Conservation (phyloP, 2,888 invertebrate genomes). For the Gari tellinella region DNA sequence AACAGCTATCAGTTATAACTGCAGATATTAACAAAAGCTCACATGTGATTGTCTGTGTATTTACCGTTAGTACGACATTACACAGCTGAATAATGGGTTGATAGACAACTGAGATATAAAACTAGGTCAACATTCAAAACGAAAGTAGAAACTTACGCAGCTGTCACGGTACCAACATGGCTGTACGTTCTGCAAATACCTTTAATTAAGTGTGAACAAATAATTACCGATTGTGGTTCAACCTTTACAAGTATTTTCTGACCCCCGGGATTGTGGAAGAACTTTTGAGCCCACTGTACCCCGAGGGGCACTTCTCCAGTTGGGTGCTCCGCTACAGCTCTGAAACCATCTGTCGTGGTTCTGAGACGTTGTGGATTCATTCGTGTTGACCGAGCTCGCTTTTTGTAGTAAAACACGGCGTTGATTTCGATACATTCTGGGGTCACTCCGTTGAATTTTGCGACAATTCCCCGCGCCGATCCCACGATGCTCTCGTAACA, state of each 20-base stretch:
- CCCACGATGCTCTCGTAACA: constrained; percentile 58
- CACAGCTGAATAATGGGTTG: no score
- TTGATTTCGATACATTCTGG: constrained; percentile 21
- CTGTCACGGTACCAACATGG: no score
- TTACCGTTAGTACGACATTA: no score
- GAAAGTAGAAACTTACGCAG: constrained; percentile 14
- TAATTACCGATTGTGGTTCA: no score
- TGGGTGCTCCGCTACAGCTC: constrained; percentile 59
- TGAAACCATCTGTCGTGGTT: constrained; percentile 54
- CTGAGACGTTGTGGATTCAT: constrained; percentile 46
- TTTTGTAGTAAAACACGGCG: constrained; percentile 53
- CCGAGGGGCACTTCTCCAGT: constrained; percentile 55
- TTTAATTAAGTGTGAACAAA: no score
- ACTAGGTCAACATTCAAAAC: neutral
- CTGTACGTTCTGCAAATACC: no score
- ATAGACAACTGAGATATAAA: no score
- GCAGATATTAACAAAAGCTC: no score
- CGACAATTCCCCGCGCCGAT: constrained; percentile 44
- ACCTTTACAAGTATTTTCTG: no score
- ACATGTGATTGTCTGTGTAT: no score
- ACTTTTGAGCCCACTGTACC: constrained; percentile 30
- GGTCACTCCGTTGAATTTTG: constrained; percentile 21
- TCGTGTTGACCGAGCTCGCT: constrained; percentile 48
- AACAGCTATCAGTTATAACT: no score
- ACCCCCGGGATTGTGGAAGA: no score